Base-by-base conservation (phyloP, 2,113 vertebrate genomes). In the Tachuris rubrigastra region DNA sequence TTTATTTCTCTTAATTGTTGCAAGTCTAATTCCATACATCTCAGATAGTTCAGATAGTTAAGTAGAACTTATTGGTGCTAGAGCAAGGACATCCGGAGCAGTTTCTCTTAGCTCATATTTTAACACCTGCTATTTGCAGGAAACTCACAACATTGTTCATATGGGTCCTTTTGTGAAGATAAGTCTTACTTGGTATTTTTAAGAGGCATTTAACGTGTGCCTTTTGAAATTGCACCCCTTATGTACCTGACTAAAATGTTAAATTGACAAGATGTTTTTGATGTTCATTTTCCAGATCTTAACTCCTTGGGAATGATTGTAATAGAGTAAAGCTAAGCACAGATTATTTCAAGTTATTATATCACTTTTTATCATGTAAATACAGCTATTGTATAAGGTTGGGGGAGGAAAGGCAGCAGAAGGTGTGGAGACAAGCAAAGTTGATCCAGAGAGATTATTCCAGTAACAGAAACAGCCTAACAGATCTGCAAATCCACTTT, bases 361-460 rank as follows among this genome's bases (percentile, higher is more conserved):
- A 41, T 85, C 13, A 37, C 58, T 73, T 91, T 87, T 77, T 62
- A 31, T 90, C 30, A 49, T 41, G 35, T 69, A 77, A 94, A 71
- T 66, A 59, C 46, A 77, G 84, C 63, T 89, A 59, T 73, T 90
- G 25, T 87, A 3, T 94, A 77, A 75, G 50, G 56, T 41, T 69
- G 65, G 47, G 41, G 71, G 53, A 84, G 56, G 63, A 91, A 71
- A 94, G 59, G 60, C 50, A 84, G 65, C 91, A 92, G 90, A 93
- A 95, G 76, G 69, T 92, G 55, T 93, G 85, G 74, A 81, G 65
- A 75, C 88, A 85, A 95, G 89, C 46, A 81, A 93, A 85, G 93
- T 91, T 97, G 92, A 81, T 96, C 44, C 46, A 80, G 90, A 93
- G 85, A 85, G 96, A 97, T 97, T 96, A 96, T 96, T 95, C 94